Conservation (phyloP, 2,888 invertebrate species). For the Lottia gigantea region DNA sequence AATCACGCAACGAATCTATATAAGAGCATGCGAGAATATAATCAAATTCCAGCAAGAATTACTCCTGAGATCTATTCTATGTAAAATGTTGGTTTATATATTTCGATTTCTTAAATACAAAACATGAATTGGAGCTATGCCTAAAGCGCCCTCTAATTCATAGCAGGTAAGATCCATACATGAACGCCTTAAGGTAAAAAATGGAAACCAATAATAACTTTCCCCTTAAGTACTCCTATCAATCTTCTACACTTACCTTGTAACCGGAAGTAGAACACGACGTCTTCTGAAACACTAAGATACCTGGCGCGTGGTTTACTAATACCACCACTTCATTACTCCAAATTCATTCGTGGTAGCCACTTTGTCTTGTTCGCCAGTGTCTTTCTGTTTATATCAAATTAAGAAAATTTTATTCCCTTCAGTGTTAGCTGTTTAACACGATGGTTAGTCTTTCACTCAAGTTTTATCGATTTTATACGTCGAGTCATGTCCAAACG, state of each 20-base stretch:
- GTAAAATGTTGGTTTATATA: too few species aligned
- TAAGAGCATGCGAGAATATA: constrained; percentile 1
- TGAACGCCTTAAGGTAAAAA: background rate
- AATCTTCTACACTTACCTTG: constrained; percentile 2
- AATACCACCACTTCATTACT: background rate
- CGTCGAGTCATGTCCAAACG: constrained; percentile 24
- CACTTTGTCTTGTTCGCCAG: constrained; percentile 3
- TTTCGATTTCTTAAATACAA: too few species aligned
- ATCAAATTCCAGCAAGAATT: background rate
- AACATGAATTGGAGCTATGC: too few species aligned
- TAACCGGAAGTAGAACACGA: background rate
- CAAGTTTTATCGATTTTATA: constrained; percentile 18
- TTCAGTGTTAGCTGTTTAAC: constrained; percentile 23
- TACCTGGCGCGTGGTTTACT: background rate
- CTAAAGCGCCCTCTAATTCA: too few species aligned
- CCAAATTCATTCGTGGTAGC: constrained; percentile 1
- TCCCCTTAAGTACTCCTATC: background rate
- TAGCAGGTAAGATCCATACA: too few species aligned
- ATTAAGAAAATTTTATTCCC: constrained; percentile 24
- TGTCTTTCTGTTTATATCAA: constrained; percentile 24
- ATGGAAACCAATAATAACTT: background rate
- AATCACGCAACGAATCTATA: constrained; percentile 1
- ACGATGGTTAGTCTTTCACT: constrained; percentile 17
- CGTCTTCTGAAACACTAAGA: background rate
- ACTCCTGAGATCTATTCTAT: too few species aligned